Base-by-base conservation (phyloP, 1,140 invertebrate genomes). In the Aphis craccivora region DNA sequence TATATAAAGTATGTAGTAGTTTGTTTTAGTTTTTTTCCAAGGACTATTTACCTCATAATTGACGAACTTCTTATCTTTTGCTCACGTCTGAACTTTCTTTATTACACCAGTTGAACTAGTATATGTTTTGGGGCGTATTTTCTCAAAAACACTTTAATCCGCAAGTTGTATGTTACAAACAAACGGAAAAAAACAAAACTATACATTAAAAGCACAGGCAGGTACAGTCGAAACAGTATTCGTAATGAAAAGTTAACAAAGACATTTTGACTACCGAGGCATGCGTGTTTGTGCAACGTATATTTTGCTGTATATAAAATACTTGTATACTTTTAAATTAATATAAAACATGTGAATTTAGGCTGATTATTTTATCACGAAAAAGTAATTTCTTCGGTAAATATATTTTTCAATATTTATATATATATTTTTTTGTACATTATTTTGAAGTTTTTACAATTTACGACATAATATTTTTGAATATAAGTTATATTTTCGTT, bases 201-300 rank as follows among this genome's bases (percentile, higher is more conserved):
- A 23, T 83, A 83, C 81, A 8, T 83, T 83, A 45, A 86, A 86
- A 86, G 40, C 83, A 45, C 83, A 43, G 37, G 2, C 83, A 45
- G 40, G 83, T 45, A 86, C 76, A 81, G 9, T 45, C 9, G 9
- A 30, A 43, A 35, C 11, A 11, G 43, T 23, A 25, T 3, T 45
- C n/a, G 23, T 86, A 43, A 86, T 45, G 40, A 86, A 43, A 43
- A 86, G 40, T 86, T 43, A 86, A 86, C 83, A 86, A 86, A 86
- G 40, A 37, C 81, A 23, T 67, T 67, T 67, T 14, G 25, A 30
- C 60, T 67, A 67, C 60, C 60, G 9, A 67, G 30, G 25, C 25
- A 67, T 67, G 60, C 60, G 60, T 67, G 60, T 67, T 30, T 40
- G 7, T 37, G 81, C 35, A 22, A 83, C 0, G 2, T 9, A 23